Evolutionary conservation across 1,140 invertebrate species (phyloP), one percentile per base, ranked within the genome.

Genomic region (Eulimnadia texana): DNA sequence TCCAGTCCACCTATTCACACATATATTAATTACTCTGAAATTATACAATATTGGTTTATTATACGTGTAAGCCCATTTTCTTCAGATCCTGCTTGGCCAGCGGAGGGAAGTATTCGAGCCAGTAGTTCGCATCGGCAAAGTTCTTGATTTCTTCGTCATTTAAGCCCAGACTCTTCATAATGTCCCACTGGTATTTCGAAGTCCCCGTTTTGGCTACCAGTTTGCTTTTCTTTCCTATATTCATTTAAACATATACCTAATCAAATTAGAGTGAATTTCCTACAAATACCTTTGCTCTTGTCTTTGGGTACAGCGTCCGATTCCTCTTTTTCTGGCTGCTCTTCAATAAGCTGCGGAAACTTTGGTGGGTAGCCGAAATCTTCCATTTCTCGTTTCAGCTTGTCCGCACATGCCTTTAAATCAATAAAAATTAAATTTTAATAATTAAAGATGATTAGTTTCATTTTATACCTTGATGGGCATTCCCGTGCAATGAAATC

Each of bases 401-500:
- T 99, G 74, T 99, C 96, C 13, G 96, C 92, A 81, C 95, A 98
- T 1, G 96, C 95, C 62, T 75, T 13, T 60, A 29, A 23, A 63
- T 27, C 25, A 28, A 19, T 6, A 6, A 29, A 28, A 3, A n/a
- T 62, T 16, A 63, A 25, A 0, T 20, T 6, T 16, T n/a, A 28
- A 22, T 54, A 50, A 22, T 33, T 54, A n/a, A 24, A 42, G 9
- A 25, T 42, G 51, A 25, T 42, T 16, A 28, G 62, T 58, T 61
- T n/a, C n/a, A n/a, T n/a, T n/a, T n/a, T n/a, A n/a, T 65, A 74
- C 79, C 74, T 92, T 93, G 24, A 93, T 93, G 6, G 90, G 89
- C 89, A 93, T 93, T 60, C 96, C 97, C 52, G 97, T 99, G 69
- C 93, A 97, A 74, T 99, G 97, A 68, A 99, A 91, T 11, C 92